Evolutionary conservation across 1,140 invertebrate genomes (phyloP).

Genomic region (Drosophila ficusphila): DNA sequence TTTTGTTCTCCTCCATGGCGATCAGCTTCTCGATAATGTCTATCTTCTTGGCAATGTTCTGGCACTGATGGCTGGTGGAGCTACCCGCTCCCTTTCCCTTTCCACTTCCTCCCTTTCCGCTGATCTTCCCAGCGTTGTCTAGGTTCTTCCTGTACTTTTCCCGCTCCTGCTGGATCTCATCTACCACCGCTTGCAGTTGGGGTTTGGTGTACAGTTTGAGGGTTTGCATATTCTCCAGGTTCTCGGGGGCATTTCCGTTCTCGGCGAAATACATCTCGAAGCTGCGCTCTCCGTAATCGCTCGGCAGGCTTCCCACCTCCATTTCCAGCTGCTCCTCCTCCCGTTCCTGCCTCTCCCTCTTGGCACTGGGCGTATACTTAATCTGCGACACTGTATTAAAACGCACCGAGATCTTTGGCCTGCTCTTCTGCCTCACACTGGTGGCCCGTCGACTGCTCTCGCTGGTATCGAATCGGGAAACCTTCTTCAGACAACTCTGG

Average conservation of each 20-base stretch:
- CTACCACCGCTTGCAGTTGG: constrained; percentile 69
- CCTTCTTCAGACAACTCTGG: constrained; percentile 77
- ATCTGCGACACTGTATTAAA: constrained; percentile 85
- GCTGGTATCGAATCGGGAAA: constrained; percentile 75
- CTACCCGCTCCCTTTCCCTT: constrained; percentile 30
- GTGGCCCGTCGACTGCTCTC: constrained; percentile 76
- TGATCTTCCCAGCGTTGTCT: constrained; percentile 57
- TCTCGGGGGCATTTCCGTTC: constrained; percentile 86
- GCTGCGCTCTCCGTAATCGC: constrained; percentile 84
- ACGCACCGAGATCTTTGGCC: constrained; percentile 84
- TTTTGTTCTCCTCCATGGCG: constrained; percentile 88
- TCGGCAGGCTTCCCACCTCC: constrained; percentile 65
- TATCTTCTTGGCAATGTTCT: constrained; percentile 87
- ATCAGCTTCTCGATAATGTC: constrained; percentile 88
- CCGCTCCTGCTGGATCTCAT: constrained; percentile 77
- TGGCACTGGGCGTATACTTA: constrained; percentile 77
- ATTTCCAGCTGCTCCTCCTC: constrained; percentile 17
- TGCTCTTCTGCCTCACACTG: constrained; percentile 67
- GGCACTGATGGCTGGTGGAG: constrained; percentile 76
- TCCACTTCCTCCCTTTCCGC: constrained; percentile 25
- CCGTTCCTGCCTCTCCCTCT: constrained; percentile 29
- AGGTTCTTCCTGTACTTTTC: constrained; percentile 74
- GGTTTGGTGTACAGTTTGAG: constrained; percentile 86
- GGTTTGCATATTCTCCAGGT: constrained; percentile 85
- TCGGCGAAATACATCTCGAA: constrained; percentile 87